phyloP scores from a whole-genome alignment of 2,888 invertebrate genomes.

The Synergus umbraculus region DNA sequence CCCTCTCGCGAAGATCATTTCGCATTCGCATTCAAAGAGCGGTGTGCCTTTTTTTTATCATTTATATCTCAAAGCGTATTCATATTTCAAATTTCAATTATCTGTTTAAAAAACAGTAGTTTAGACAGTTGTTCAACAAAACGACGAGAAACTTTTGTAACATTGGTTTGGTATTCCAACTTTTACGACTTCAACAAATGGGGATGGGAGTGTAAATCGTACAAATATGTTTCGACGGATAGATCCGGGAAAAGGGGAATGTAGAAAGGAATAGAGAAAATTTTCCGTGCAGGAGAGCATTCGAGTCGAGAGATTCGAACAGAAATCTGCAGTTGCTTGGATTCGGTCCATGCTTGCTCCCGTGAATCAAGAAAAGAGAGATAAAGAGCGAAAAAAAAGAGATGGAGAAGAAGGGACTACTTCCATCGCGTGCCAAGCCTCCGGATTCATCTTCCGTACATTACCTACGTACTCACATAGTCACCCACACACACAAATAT shows the following conservation, averaged over 20 bases:
- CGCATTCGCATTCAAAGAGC: background rate
- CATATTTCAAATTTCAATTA: too few species aligned
- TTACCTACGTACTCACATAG: constrained; percentile 38
- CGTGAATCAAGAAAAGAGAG: constrained; percentile 18
- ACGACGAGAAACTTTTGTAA: too few species aligned
- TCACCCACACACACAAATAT: constrained; percentile 43
- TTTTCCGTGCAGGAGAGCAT: constrained; percentile 47
- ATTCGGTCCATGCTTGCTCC: constrained; percentile 63
- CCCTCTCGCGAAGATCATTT: background rate
- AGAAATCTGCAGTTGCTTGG: constrained; percentile 69
- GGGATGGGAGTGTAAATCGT: background rate
- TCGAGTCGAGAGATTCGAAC: constrained; percentile 59
- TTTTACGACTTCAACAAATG: constrained; percentile 5
- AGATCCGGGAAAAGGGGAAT: constrained; percentile 15
- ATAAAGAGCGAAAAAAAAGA: background rate
- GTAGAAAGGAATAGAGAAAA: constrained; percentile 49
- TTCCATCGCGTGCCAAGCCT: constrained; percentile 63
- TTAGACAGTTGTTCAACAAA: too few species aligned
- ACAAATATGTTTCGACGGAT: constrained; percentile 17
- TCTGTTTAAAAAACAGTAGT: too few species aligned
- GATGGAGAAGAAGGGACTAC: constrained; percentile 46
- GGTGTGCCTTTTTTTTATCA: too few species aligned
- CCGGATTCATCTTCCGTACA: constrained; percentile 57
- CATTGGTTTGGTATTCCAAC: background rate
- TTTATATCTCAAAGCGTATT: too few species aligned